A percentile compares a stretch with the other conserved stretches of the same genome.
Conservation (phyloP, 2,888 invertebrate species). For the Brenthis daphne region DNA sequence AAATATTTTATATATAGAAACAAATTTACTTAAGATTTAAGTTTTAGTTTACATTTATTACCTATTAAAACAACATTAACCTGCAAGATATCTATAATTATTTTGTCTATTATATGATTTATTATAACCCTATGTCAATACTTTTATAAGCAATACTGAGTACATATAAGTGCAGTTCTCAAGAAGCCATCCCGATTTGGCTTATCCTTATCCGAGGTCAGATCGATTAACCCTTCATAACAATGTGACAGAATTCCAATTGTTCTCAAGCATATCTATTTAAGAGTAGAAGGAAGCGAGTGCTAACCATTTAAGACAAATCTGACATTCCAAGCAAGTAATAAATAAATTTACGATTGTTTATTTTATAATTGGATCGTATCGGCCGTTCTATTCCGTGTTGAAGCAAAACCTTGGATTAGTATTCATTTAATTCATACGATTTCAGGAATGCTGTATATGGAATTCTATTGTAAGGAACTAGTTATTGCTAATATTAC, state of each 20-base stretch:
- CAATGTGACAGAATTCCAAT: constrained; percentile 16
- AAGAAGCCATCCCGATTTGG: background rate
- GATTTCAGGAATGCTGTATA: constrained; percentile 28
- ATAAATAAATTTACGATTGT: constrained; percentile 32
- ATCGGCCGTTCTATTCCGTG: constrained; percentile 28
- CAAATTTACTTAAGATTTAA: background rate
- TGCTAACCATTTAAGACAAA: constrained; percentile 25
- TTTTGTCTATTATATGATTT: too few relatives aligned
- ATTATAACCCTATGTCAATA: too few relatives aligned
- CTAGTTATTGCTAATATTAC: constrained; percentile 8
- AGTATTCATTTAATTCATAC: constrained; percentile 26
- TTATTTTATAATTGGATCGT: constrained; percentile 33
- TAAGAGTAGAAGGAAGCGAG: constrained; percentile 14
- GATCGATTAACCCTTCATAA: constrained; percentile 17
- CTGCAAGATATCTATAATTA: too few relatives aligned
- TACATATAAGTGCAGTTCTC: background rate
- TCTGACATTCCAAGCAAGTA: constrained; percentile 22
- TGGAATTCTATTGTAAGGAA: constrained; percentile 20
- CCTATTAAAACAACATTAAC: too few relatives aligned
- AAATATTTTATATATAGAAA: background rate
- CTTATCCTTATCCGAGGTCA: constrained; percentile 9
- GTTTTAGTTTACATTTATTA: too few relatives aligned
- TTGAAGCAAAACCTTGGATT: constrained; percentile 29
- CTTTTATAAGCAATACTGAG: background rate
- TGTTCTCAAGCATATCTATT: constrained; percentile 13